These are phyloP conservation scores for Fulmarus glacialis DNA, from an alignment of 2,113 vertebrate species.

Conservation along the genomic window DNA sequence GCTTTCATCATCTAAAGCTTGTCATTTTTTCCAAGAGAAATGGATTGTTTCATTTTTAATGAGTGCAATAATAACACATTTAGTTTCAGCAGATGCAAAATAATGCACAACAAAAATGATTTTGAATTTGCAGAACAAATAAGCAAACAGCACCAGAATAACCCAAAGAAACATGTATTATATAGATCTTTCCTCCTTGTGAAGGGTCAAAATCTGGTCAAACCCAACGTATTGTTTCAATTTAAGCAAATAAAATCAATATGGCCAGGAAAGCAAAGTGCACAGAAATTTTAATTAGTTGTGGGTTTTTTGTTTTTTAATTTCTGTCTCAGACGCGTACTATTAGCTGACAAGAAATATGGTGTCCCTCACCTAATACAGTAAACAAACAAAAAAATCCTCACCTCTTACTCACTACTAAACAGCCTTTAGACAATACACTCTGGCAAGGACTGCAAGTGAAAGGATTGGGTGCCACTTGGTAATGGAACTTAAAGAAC, in stretches of 20 bases:
- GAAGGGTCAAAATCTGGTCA: constrained; percentile 82
- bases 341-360: constrained; percentile 79
- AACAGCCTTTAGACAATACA: constrained; percentile 78
- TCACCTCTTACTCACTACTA: constrained; percentile 79
- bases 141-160: constrained; percentile 80
- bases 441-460: constrained; percentile 75
- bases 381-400: constrained; percentile 77
- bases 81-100: constrained; percentile 90
- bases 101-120: constrained; percentile 87
- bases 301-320: constrained; percentile 62
- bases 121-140: constrained; percentile 88
- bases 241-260: constrained; percentile 87
- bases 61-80: constrained; percentile 90
- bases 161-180: constrained; percentile 79
- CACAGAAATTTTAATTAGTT: constrained; percentile 85
- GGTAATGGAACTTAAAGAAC: constrained; percentile 83
- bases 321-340: constrained; percentile 76
- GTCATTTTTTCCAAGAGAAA: constrained; percentile 90
- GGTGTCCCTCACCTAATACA: constrained; percentile 79
- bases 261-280: constrained; percentile 84
- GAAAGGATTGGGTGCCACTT: constrained; percentile 80
- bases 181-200: constrained; percentile 78
- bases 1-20: constrained; percentile 95
- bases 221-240: constrained; percentile 81
- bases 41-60: constrained; percentile 97